Evolutionary conservation across 2,888 invertebrate species (phyloP).

Genomic region (Entomobrya multifasciata): DNA sequence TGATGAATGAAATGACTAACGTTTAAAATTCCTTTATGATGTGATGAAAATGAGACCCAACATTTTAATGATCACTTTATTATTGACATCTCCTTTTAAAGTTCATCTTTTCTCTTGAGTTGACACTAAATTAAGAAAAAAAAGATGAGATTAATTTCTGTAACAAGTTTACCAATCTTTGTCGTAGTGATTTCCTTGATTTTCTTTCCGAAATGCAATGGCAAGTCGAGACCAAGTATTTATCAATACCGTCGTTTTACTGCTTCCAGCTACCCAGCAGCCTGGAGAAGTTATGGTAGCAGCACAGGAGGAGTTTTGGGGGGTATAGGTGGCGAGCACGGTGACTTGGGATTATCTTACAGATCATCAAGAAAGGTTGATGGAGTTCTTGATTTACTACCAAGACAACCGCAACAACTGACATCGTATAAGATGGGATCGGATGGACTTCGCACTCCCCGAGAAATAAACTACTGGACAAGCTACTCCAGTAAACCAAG

Average conservation of each 20-base stretch:
- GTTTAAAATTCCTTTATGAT: too few relatives aligned
- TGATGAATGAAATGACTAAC: too few relatives aligned
- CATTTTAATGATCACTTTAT: too few relatives aligned
- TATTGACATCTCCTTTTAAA: too few relatives aligned
- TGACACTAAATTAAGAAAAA: not conserved
- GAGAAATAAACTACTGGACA: conserved; percentile 29
- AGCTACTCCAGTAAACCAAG: not conserved
- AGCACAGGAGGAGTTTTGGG: not conserved
- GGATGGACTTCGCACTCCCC: not conserved
- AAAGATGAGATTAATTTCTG: not conserved
- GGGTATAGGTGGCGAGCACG: conserved; percentile 63
- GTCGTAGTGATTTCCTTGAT: not conserved
- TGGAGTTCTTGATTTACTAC: not conserved
- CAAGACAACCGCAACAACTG: not conserved
- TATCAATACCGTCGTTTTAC: not conserved
- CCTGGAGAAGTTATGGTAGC: conserved; percentile 4
- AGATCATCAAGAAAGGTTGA: not conserved
- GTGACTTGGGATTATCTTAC: not conserved
- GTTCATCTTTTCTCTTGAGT: too few relatives aligned
- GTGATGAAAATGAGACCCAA: too few relatives aligned
- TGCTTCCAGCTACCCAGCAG: not conserved
- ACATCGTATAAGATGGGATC: too few relatives aligned
- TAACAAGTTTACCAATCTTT: not conserved
- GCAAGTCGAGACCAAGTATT: not conserved
- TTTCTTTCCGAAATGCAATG: conserved; percentile 21